Evolutionary conservation across 2,888 invertebrate species (phyloP).

Genomic region (Timema podura): DNA sequence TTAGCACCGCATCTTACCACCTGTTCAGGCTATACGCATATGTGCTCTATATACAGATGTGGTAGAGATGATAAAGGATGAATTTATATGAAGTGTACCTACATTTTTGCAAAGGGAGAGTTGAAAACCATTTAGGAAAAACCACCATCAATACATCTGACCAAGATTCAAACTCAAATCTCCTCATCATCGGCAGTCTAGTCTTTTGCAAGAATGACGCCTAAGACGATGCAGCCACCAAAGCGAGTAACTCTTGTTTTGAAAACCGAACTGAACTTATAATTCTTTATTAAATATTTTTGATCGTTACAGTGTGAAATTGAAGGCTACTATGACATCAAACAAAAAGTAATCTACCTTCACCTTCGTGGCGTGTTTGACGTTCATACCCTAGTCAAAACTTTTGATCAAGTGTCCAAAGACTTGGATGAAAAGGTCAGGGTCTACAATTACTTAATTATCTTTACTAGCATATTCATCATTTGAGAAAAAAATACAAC

Average conservation of each 20-base stretch:
- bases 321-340: conserved; percentile 51
- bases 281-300: not conserved
- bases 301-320: conserved; percentile 43
- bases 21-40: not conserved
- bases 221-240: no score
- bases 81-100: no score
- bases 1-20: not conserved
- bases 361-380: conserved; percentile 56
- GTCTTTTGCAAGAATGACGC: no score
- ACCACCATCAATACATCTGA: no score
- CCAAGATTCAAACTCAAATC: no score
- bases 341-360: conserved; percentile 53
- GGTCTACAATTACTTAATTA: not conserved
- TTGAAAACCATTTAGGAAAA: no score
- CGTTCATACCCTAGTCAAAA: conserved; percentile 48
- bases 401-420: conserved; percentile 47
- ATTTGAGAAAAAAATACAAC: no score
- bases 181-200: no score
- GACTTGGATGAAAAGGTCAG: conserved; percentile 47
- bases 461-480: not conserved
- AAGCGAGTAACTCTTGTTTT: not conserved
- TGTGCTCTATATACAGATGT: not conserved
- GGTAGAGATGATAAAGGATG: not conserved
- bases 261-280: not conserved
- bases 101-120: no score